These are phyloP conservation scores for Denticeps clupeoides DNA, from an alignment of 2,797 vertebrate genomes.

Conservation along the genomic window DNA sequence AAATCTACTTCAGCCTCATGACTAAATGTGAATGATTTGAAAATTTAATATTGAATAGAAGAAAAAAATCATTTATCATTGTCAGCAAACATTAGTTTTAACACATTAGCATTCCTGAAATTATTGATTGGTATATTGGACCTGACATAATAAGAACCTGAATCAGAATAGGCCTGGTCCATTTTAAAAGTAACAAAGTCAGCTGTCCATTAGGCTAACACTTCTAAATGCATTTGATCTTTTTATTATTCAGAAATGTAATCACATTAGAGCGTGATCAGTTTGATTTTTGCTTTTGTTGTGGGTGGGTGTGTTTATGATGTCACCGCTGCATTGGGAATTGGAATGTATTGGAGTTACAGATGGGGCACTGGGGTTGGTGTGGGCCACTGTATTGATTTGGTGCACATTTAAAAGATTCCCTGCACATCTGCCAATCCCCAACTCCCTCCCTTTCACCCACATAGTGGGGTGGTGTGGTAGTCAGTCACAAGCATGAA, in stretches of 20 bases:
- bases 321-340: constrained; percentile 12
- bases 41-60: too few relatives aligned
- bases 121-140: too few relatives aligned
- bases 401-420: too few relatives aligned
- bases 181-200: not conserved
- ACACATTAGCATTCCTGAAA: too few relatives aligned
- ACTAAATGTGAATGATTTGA: too few relatives aligned
- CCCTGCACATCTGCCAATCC: constrained; percentile 9
- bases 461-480: too few relatives aligned
- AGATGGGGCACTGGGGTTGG: constrained; percentile 17
- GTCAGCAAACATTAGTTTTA: too few relatives aligned
- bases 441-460: too few relatives aligned
- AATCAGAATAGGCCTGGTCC: not conserved
- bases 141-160: not conserved
- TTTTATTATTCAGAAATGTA: constrained; percentile 10
- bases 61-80: too few relatives aligned
- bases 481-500: too few relatives aligned
- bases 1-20: too few relatives aligned
- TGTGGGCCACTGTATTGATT: too few relatives aligned
- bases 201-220: not conserved
- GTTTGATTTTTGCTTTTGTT: constrained; percentile 20
- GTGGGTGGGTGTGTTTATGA: not conserved
- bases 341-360: not conserved
- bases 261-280: constrained; percentile 16
- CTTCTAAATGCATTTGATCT: not conserved